Percentiles rank a stretch among this genome's conserved stretches.
Evolutionary conservation across 2,797 vertebrate genomes (phyloP).

Genomic region (Chiloscyllium punctatum): DNA sequence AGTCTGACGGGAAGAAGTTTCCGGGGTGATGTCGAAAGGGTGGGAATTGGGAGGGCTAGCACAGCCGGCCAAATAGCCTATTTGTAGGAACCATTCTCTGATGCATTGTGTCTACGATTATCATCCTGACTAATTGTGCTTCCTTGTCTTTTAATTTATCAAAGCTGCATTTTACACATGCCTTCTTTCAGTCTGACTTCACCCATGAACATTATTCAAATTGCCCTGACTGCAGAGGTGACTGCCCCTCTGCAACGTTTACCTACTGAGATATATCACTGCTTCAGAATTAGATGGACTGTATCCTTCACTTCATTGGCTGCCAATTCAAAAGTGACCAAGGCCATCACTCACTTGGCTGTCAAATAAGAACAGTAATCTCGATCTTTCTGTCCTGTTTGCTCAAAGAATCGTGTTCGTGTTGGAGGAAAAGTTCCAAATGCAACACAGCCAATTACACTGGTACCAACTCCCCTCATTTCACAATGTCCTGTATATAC

Average conservation of each 20-base stretch:
- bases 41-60: neutral
- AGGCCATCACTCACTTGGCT: neutral
- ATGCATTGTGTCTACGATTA: neutral
- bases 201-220: neutral
- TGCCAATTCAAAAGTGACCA: neutral
- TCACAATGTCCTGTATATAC: neutral
- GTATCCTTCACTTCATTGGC: neutral
- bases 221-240: neutral
- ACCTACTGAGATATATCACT: neutral
- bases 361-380: neutral
- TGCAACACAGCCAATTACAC: neutral
- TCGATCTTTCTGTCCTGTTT: neutral
- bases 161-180: neutral
- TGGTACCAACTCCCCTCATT: neutral
- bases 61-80: too few species aligned
- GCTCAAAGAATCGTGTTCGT: neutral
- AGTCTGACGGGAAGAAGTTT: neutral
- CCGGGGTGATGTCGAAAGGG: neutral
- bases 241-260: too few species aligned
- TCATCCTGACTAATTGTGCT: neutral
- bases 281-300: neutral
- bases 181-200: neutral
- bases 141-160: neutral
- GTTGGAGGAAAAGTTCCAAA: neutral
- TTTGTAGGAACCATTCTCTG: neutral